A percentile compares a stretch with the other conserved stretches of the same genome.
Conservation (phyloP, 2,113 vertebrate genomes). For the Pelmatolapia mariae region DNA sequence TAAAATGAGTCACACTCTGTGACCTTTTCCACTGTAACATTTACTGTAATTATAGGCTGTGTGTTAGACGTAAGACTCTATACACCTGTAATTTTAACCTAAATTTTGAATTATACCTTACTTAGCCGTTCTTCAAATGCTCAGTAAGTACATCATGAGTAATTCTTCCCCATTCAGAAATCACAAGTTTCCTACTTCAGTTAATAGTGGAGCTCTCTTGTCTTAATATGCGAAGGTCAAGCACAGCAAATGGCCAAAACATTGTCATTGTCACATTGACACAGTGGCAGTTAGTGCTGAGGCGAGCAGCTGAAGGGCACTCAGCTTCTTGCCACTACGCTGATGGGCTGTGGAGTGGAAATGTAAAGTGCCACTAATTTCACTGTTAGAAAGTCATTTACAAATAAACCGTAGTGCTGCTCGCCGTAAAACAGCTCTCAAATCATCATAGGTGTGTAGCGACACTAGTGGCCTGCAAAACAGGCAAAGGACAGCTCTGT, state of each 20-base stretch:
- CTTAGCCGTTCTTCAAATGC: neutral
- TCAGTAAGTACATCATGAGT: neutral
- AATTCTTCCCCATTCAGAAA: slow-evolving; percentile 3
- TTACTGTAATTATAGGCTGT: neutral
- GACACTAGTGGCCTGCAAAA: neutral
- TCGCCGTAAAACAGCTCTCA: neutral
- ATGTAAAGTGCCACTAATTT: slow-evolving; percentile 50
- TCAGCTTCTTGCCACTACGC: slow-evolving; percentile 16
- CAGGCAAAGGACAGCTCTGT: neutral
- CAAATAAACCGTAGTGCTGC: neutral
- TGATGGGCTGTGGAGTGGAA: slow-evolving; percentile 40
- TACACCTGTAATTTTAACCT: neutral
- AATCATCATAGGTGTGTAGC: neutral
- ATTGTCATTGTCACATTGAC: slow-evolving; percentile 36
- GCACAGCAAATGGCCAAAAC: slow-evolving; percentile 50
- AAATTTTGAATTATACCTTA: slow-evolving; percentile 4
- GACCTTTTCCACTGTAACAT: slow-evolving; percentile 2
- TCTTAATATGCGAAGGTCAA: slow-evolving; percentile 46
- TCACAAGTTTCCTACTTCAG: slow-evolving; percentile 20
- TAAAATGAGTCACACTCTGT: slow-evolving; percentile 11
- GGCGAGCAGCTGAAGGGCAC: slow-evolving; percentile 39
- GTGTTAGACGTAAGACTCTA: neutral
- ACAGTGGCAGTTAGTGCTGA: slow-evolving; percentile 11
- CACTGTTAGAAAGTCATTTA: slow-evolving; percentile 27
- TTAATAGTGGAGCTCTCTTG: slow-evolving; percentile 12